Evolutionary conservation across 2,113 vertebrate species (phyloP), one percentile per base, ranked within the genome.

Genomic region (Nansenia antarctica): DNA sequence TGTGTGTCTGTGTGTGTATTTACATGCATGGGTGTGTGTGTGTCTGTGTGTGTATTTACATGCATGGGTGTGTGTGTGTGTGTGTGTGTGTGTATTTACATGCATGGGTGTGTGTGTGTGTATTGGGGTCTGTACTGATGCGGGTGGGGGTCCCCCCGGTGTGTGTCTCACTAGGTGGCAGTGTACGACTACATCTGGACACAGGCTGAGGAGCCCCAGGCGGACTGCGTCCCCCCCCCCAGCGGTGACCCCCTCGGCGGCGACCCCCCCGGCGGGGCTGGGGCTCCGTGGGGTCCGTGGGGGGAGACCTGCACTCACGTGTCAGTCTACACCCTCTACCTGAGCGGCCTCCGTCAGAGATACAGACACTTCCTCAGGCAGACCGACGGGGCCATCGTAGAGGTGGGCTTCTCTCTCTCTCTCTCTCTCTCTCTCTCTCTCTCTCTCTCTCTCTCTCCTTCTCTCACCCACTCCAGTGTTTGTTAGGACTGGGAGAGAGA

Each of bases 181-280:
- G 96, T 98, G 85, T 93, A 89, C 80, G 95, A 98, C 90, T 94
- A 95, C 74, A 87, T 94, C 85, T 96, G 95, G 92, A 93, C 88
- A 22, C 79, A 90, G 79, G 94, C n/a, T n/a, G n/a, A 90, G 73
- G 93, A 90, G 66, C 87, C 84, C 2, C 52, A 55, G 58, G 71
- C 74, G 34, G 66, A 76, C 78, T 63, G 87, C 8, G 60, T 67
- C 70, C 71, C 68, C 70, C 71, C 76, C 72, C 86, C 87, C 62
- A 72, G 80, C 73, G 79, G 79, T 75, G 86, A 91, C 77, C 78
- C 75, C 55, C 88, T 7, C 32, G 85, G 57, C 15, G 77, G 45
- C 1, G 77, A 32, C 58, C 73, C 39, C 26, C 52, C 57, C 65
- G 9, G n/a, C n/a, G n/a, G n/a, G n/a, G n/a, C n/a, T n/a, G n/a